These are phyloP conservation scores for Pipistrellus pygmaeus DNA, from an alignment of 2,797 vertebrate species.

Conservation along the genomic window DNA sequence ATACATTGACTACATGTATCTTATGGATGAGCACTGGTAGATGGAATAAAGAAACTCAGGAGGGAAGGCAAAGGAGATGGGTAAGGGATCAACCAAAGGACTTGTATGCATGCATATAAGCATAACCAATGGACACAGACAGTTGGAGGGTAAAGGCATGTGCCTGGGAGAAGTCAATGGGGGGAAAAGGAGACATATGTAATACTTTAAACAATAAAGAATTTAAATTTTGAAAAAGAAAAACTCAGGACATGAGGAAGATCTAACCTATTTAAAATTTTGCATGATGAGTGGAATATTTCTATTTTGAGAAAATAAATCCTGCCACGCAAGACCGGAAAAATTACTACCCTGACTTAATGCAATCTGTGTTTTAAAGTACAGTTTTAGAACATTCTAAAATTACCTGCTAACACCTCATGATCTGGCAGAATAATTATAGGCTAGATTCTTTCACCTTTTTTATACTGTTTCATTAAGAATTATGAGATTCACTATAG, in stretches of 20 bases:
- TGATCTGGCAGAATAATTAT: conserved; percentile 73
- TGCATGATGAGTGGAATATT: conserved; percentile 34
- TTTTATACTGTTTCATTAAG: conserved; percentile 50
- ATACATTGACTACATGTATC: background rate
- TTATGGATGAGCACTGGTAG: background rate
- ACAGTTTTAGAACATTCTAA: conserved; percentile 64
- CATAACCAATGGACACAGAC: too few relatives aligned
- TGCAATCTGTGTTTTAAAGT: conserved; percentile 43
- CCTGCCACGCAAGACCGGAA: background rate
- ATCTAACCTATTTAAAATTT: background rate
- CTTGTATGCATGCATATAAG: too few relatives aligned
- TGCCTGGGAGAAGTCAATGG: too few relatives aligned
- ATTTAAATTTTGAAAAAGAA: too few relatives aligned
- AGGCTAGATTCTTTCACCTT: conserved; percentile 59
- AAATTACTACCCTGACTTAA: conserved; percentile 71
- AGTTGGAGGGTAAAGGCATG: too few relatives aligned
- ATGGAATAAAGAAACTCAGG: background rate
- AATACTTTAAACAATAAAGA: too few relatives aligned
- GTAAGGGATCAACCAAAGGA: too few relatives aligned
- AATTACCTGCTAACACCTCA: conserved; percentile 70
- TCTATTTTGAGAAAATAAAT: conserved; percentile 70
- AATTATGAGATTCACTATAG: conserved; percentile 50
- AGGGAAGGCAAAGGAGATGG: too few relatives aligned
- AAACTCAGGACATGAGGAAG: background rate
- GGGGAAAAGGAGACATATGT: too few relatives aligned